These are phyloP conservation scores for Eubasilissa splendida DNA, from an alignment of 2,888 invertebrate species.

Conservation along the genomic window DNA sequence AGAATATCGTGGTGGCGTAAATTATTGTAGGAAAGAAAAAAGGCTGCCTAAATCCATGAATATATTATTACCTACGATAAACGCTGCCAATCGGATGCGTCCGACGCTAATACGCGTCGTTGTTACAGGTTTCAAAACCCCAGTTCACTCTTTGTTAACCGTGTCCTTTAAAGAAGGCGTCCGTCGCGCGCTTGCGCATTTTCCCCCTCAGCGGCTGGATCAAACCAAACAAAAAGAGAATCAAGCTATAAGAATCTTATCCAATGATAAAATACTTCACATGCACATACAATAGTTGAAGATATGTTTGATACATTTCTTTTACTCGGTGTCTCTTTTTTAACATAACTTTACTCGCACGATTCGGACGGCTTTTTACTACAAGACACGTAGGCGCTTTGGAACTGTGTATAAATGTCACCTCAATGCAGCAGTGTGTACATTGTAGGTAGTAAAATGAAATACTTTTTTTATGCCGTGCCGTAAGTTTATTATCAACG, in stretches of 20 bases:
- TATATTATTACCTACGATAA: slow-evolving; percentile 26
- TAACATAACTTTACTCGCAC: neutral
- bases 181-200: slow-evolving; percentile 41
- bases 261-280: neutral
- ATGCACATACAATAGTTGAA: neutral
- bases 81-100: slow-evolving; percentile 16
- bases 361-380: neutral
- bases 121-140: slow-evolving; percentile 43
- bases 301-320: neutral
- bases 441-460: neutral
- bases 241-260: neutral
- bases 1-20: neutral
- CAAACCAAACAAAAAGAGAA: neutral
- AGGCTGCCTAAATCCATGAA: neutral
- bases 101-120: slow-evolving; percentile 1
- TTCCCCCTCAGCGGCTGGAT: slow-evolving; percentile 45
- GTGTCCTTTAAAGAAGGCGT: slow-evolving; percentile 43
- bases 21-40: neutral
- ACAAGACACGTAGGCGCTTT: neutral
- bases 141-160: slow-evolving; percentile 55
- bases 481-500: slow-evolving; percentile 7
- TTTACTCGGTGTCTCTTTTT: neutral
- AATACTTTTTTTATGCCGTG: neutral
- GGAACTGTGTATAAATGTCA: neutral
- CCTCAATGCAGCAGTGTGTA: neutral